Conservation (phyloP, 1,140 invertebrate species). For the Callitettix versicolor region DNA sequence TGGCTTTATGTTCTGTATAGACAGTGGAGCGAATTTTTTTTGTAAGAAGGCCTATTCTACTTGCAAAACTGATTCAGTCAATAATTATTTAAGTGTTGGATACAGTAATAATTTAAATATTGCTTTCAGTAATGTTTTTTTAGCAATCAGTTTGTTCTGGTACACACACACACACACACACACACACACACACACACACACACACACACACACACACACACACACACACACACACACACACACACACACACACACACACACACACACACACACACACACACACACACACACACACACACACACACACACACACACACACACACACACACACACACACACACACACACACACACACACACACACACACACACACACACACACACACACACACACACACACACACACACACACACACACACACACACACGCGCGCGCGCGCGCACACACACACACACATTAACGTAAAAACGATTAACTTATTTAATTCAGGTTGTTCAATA, state of each 20-base stretch:
- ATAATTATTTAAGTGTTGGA: no score
- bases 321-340: constrained; percentile 11
- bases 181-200: no score
- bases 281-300: constrained; percentile 11
- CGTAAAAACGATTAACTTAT: no score
- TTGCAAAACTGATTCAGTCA: neutral
- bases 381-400: neutral
- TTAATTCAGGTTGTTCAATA: neutral
- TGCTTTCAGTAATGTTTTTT: no score
- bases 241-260: no score
- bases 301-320: constrained; percentile 11
- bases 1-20: neutral
- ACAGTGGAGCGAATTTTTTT: neutral
- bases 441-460: no score
- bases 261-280: constrained; percentile 12
- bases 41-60: neutral
- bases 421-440: neutral
- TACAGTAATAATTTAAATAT: no score
- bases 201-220: no score
- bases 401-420: neutral
- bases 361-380: neutral
- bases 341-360: neutral
- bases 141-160: no score
- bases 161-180: constrained; percentile 4
- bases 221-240: no score